Evolutionary conservation across 2,113 vertebrate species (phyloP), one percentile per base, ranked within the genome.

Genomic region (Lophochroa leadbeateri): DNA sequence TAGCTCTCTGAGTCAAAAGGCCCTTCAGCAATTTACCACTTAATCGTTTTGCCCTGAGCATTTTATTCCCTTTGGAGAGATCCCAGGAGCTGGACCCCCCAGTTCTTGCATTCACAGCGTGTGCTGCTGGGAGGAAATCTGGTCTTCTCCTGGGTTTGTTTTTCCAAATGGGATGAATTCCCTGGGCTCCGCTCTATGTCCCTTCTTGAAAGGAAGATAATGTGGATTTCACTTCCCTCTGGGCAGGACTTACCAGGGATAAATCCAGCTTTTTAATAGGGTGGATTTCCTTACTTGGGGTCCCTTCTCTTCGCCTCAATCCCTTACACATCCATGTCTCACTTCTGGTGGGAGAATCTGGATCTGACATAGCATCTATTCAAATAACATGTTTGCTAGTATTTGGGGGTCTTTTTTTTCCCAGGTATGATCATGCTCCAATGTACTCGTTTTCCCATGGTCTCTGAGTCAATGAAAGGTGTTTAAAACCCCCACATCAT

Each of bases 31-130:
- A 10, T 75, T 60, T 33, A n/a, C 13, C 58, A 8, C 39, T 10
- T 29, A 17, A 17, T 37, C 31, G 19, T 7, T 83, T 20, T 20
- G 12, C 61, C n/a, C 33, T 28, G 8, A 71, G 43, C 13, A 3
- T 55, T 63, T 60, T 9, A 14, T 9, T 52, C 27, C 49, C 16
- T 52, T 17, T 8, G 12, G 14, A 55, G 60, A 67, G 37, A 63
- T 19, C 0, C 10, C 28, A 31, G 46, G n/a, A 43, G 6, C 55
- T 6, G 58, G 28, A n/a, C 0, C 28, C 58, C 8, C 7, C 29
- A 17, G 64, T 31, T 13, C 33, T 7, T 5, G 23, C 8, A 2
- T 8, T 3, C 24, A 2, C 50, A 24, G 33, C 29, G 2, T 0
- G 5, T 33, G 43, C 60, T 28, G 52, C 35, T 3, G 17, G 17